Percentiles rank a stretch among this genome's conserved stretches.
These are phyloP conservation scores for Adelosebastes latens DNA, from an alignment of 2,797 vertebrate species.

Conservation along the genomic window DNA sequence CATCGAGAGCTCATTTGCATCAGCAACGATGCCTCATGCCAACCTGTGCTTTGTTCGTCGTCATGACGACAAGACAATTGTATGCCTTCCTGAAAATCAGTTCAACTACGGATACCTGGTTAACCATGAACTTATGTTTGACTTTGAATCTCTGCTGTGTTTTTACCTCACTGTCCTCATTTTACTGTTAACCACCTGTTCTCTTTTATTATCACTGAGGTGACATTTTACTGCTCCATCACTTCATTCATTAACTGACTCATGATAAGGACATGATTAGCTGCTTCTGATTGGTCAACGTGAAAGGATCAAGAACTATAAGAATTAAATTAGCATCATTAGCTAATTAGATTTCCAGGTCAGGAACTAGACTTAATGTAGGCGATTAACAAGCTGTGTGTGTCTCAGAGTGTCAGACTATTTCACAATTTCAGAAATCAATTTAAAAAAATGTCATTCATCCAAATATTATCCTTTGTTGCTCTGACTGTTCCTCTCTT, in stretches of 20 bases:
- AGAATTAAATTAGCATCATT: background rate
- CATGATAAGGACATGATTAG: background rate
- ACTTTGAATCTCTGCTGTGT: background rate
- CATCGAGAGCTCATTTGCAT: slow-evolving; percentile 34
- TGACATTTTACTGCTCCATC: background rate
- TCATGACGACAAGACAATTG: background rate
- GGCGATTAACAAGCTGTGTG: background rate
- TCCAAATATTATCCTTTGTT: background rate
- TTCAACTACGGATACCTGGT: background rate
- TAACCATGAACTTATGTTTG: background rate
- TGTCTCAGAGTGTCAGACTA: background rate
- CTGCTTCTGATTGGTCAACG: slow-evolving; percentile 2
- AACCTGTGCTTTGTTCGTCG: slow-evolving; percentile 10
- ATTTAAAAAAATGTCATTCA: background rate
- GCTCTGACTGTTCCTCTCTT: background rate
- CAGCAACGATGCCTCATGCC: background rate
- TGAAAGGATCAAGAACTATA: background rate
- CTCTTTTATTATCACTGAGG: background rate
- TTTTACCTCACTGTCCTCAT: background rate
- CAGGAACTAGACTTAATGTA: background rate
- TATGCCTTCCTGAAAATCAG: background rate
- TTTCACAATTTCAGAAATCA: background rate
- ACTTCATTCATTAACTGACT: background rate
- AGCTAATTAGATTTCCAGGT: background rate
- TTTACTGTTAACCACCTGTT: background rate